These are phyloP conservation scores for Eurytoma adleriae DNA, from an alignment of 2,888 invertebrate genomes.

Conservation along the genomic window DNA sequence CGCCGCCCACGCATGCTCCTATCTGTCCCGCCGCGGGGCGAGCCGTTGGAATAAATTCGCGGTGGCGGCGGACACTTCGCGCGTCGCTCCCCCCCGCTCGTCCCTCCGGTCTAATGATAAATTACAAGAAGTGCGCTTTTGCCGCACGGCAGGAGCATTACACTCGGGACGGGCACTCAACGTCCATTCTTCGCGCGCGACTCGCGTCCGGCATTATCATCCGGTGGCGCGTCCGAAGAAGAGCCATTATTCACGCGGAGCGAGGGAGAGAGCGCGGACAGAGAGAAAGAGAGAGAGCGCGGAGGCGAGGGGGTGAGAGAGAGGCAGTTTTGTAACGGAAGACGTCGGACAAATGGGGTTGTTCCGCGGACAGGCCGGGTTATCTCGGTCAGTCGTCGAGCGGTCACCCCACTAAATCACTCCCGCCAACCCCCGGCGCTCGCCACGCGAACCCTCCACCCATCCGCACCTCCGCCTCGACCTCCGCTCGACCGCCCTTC, in stretches of 20 bases:
- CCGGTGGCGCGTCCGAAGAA: conserved; percentile 64
- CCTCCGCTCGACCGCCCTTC: not conserved
- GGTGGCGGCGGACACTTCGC: not conserved
- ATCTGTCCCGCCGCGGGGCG: conserved; percentile 21
- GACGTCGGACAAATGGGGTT: conserved; percentile 74
- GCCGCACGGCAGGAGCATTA: conserved; percentile 34
- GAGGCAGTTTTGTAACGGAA: conserved; percentile 74
- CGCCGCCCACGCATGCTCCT: conserved; percentile 6
- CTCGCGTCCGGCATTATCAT: conserved; percentile 59
- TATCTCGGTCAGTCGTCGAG: conserved; percentile 74
- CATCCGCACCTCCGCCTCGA: not conserved
- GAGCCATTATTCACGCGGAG: conserved; percentile 69
- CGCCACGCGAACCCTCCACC: conserved; percentile 34
- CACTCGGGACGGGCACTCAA: conserved; percentile 50
- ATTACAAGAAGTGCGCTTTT: conserved; percentile 53
- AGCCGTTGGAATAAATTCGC: conserved; percentile 46
- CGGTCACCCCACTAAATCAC: conserved; percentile 73
- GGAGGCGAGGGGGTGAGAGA: conserved; percentile 45
- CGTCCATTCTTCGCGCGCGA: conserved; percentile 51
- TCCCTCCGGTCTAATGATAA: conserved; percentile 49
- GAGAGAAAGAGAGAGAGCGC: conserved; percentile 5
- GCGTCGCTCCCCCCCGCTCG: conserved; percentile 3
- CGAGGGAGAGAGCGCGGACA: conserved; percentile 11
- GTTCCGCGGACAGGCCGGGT: conserved; percentile 74
- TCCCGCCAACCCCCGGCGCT: conserved; percentile 66